Evolutionary conservation across 2,113 vertebrate genomes (phyloP).

Genomic region (Alethe diademata): DNA sequence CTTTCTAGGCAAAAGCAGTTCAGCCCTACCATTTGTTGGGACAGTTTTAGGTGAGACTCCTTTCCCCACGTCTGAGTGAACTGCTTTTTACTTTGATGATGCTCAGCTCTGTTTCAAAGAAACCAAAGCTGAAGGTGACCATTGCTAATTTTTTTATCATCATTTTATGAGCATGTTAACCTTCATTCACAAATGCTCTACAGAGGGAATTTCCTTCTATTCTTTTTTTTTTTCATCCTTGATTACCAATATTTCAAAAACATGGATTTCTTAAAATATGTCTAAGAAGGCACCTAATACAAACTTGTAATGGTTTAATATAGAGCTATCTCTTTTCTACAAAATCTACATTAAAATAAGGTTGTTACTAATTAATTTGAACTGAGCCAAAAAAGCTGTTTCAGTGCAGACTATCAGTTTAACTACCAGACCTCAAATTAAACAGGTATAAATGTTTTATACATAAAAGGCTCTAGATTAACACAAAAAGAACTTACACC

Average conservation of each 20-base stretch:
- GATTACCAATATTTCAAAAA: not conserved
- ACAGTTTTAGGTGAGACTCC: not conserved
- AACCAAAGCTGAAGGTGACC: conserved; percentile 2
- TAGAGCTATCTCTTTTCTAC: not conserved
- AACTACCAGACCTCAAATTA: not conserved
- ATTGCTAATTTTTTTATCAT: not conserved
- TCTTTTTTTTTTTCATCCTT: not conserved
- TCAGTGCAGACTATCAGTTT: not conserved
- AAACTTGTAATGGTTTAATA: not conserved
- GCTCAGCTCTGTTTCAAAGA: not conserved
- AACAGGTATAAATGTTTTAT: not conserved
- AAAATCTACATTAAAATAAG: not conserved
- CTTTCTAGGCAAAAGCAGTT: not conserved
- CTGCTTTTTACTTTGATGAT: not conserved
- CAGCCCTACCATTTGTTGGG: not conserved
- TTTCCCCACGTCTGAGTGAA: not conserved
- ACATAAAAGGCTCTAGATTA: not conserved
- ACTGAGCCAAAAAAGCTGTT: not conserved
- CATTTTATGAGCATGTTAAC: not conserved
- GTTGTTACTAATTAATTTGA: not conserved
- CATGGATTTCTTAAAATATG: not conserved
- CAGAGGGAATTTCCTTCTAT: not conserved
- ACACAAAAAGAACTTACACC: not conserved
- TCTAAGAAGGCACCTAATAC: not conserved
- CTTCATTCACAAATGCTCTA: not conserved